phyloP scores from a whole-genome alignment of 1,140 invertebrate species.

The Eurosta solidaginis region DNA sequence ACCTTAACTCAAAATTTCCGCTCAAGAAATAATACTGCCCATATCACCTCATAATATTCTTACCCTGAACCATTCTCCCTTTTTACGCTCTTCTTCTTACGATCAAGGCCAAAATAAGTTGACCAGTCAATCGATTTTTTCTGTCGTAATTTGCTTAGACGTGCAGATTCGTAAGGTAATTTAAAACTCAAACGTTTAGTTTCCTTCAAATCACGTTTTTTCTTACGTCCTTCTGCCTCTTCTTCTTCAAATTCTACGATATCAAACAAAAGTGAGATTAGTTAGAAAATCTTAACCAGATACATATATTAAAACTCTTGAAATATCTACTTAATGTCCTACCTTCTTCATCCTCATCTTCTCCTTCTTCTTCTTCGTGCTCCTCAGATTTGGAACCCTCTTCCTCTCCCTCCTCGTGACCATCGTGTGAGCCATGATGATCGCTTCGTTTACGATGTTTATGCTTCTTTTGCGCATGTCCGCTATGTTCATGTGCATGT shows the following conservation, averaged over 20 bases:
- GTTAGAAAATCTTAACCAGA: constrained; percentile 58
- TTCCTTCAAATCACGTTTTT: constrained; percentile 42
- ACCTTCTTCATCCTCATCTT: constrained; percentile 56
- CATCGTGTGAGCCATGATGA: constrained; percentile 45
- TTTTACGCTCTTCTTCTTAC: constrained; percentile 67
- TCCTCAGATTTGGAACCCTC: constrained; percentile 62
- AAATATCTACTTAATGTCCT: neutral
- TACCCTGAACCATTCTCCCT: neutral
- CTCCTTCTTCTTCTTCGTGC: constrained; percentile 58
- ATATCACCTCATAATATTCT: too few relatives aligned
- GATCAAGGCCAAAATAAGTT: constrained; percentile 81
- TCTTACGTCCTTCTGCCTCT: constrained; percentile 59
- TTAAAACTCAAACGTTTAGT: neutral
- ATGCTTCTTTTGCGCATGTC: constrained; percentile 40
- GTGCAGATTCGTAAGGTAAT: constrained; percentile 27
- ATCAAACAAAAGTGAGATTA: constrained; percentile 32
- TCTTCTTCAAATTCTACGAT: constrained; percentile 57
- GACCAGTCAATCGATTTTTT: constrained; percentile 86
- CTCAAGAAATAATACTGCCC: too few relatives aligned
- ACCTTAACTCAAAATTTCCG: too few relatives aligned
- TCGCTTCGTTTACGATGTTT: constrained; percentile 55
- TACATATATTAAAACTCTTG: constrained; percentile 44
- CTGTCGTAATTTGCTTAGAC: constrained; percentile 46
- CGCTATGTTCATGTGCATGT: neutral
- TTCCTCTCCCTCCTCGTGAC: constrained; percentile 48